Conservation (phyloP, 2,797 vertebrate genomes). For the Acipenser transmontanus region DNA sequence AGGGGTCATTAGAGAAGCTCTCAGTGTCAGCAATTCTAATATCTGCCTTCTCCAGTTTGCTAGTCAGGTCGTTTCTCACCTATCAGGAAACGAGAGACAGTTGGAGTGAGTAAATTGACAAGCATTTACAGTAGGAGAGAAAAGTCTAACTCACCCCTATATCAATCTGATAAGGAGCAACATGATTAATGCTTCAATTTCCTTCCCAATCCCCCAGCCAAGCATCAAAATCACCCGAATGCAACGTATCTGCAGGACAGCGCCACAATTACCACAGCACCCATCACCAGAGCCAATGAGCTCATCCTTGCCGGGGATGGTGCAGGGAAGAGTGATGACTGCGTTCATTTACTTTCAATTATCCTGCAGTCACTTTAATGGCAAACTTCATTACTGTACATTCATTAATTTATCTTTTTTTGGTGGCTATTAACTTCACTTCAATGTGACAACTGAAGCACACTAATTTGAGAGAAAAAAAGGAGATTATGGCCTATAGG, state of each 20-base stretch:
- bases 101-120: conserved; percentile 25
- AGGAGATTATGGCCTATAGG: too few species aligned
- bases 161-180: conserved; percentile 4
- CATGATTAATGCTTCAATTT: conserved; percentile 5
- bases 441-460: too few species aligned
- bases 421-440: too few species aligned
- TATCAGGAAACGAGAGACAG: conserved; percentile 50
- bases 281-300: conserved; percentile 1
- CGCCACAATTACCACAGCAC: not conserved
- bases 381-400: conserved; percentile 18
- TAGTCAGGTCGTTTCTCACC: conserved; percentile 97
- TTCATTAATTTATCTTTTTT: conserved; percentile 17
- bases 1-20: conserved; percentile 97
- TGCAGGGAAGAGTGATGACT: conserved; percentile 7
- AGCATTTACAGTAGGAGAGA: conserved; percentile 5
- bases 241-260: not conserved
- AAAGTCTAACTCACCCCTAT: conserved; percentile 8
- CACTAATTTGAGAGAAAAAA: too few species aligned
- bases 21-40: conserved; percentile 96
- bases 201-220: not conserved
- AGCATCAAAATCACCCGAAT: not conserved
- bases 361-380: conserved; percentile 4
- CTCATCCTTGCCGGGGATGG: not conserved
- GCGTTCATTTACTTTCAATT: conserved; percentile 13
- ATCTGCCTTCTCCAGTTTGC: conserved; percentile 87